Evolutionary conservation across 1,140 invertebrate species (phyloP).

Genomic region (Bombus huntii): DNA sequence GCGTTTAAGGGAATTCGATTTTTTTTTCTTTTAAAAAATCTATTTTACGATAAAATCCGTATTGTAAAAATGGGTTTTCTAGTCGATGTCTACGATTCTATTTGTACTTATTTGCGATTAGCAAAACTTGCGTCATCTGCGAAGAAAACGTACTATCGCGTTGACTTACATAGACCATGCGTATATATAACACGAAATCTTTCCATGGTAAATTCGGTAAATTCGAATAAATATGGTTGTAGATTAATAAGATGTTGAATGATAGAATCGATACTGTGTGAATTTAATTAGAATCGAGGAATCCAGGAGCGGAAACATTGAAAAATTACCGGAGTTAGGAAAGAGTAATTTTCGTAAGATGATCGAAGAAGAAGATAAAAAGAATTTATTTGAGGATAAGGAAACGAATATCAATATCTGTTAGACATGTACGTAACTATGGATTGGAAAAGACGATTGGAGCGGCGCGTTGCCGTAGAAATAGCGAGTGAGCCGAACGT

Average conservation of each 20-base stretch:
- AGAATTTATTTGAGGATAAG: no score
- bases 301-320: not conserved
- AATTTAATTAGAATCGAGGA: not conserved
- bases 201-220: not conserved
- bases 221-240: not conserved
- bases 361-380: no score
- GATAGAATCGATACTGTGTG: no score
- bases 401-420: no score
- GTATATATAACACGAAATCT: not conserved
- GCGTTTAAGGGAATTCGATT: no score
- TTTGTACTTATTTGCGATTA: not conserved
- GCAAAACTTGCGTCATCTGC: not conserved
- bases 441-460: not conserved
- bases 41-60: no score
- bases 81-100: not conserved
- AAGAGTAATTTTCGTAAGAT: not conserved
- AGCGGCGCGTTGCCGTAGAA: not conserved
- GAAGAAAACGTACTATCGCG: not conserved
- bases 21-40: no score
- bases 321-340: not conserved
- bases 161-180: not conserved
- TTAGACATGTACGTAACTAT: not conserved
- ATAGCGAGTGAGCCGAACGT: not conserved
- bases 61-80: fast-evolving
- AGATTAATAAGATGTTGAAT: no score